These are phyloP conservation scores for Phataginus tetradactyla DNA, from an alignment of 2,797 vertebrate genomes.

Conservation along the genomic window DNA sequence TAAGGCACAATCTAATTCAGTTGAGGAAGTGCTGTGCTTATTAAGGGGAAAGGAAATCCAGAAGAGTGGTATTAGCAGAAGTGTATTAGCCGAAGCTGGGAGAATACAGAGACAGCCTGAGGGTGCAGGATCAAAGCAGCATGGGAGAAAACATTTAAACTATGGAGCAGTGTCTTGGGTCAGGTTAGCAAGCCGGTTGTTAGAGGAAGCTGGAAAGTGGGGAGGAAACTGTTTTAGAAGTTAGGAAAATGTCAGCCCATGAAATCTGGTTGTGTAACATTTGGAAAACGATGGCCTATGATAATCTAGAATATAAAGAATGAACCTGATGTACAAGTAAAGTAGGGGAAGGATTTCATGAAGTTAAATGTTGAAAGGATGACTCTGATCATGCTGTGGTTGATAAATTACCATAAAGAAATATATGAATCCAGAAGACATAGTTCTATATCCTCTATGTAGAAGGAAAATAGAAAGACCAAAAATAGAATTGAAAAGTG, in stretches of 20 bases:
- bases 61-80: background rate
- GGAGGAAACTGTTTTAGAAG: background rate
- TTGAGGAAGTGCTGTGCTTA: background rate
- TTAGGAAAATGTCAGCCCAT: background rate
- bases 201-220: background rate
- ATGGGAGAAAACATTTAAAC: background rate
- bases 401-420: background rate
- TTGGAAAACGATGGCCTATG: background rate
- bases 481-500: background rate
- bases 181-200: background rate
- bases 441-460: background rate
- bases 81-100: background rate
- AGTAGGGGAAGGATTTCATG: background rate
- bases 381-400: background rate
- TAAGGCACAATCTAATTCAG: background rate
- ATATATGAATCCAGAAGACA: background rate
- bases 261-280: background rate
- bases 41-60: background rate
- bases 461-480: background rate
- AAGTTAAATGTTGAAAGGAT: background rate
- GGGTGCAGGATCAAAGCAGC: background rate
- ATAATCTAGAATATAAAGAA: background rate
- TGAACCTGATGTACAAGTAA: background rate
- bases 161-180: background rate
- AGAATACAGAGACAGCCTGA: background rate